Conservation (phyloP, 1,140 invertebrate species). For the Eriosoma lanigerum region DNA sequence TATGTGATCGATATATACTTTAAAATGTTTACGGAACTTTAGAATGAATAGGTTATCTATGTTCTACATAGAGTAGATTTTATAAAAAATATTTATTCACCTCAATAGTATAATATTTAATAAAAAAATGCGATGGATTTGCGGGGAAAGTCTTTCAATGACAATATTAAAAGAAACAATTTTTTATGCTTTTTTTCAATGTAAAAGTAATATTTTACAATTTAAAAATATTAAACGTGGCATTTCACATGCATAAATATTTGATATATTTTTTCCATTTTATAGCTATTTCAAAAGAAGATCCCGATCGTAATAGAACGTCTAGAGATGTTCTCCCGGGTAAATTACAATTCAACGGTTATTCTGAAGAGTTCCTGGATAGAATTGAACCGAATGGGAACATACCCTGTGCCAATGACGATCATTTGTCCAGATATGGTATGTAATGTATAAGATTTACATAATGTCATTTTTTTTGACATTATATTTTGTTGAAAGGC, state of each 20-base stretch:
- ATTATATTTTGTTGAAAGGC: no score
- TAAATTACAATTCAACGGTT: slow-evolving; percentile 80
- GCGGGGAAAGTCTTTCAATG: background rate
- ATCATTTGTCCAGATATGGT: slow-evolving; percentile 54
- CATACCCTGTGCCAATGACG: slow-evolving; percentile 54
- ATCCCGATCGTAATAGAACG: slow-evolving; percentile 64
- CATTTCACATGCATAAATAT: slow-evolving; percentile 52
- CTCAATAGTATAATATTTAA: slow-evolving; percentile 7
- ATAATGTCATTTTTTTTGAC: no score
- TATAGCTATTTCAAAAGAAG: slow-evolving; percentile 75
- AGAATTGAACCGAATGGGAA: slow-evolving; percentile 80
- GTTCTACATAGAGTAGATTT: slow-evolving; percentile 2
- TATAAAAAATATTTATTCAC: background rate
- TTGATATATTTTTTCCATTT: slow-evolving; percentile 56
- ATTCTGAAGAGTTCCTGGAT: slow-evolving; percentile 88
- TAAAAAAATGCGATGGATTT: background rate
- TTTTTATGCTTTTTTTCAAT: slow-evolving; percentile 27
- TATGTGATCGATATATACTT: background rate
- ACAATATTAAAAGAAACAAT: slow-evolving; percentile 10
- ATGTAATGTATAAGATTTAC: background rate
- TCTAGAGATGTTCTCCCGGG: slow-evolving; percentile 56
- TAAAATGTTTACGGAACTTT: background rate
- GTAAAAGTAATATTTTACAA: background rate
- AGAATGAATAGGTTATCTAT: no score
- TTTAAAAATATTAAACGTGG: background rate